Evolutionary conservation across 2,888 invertebrate genomes (phyloP), one percentile per base, ranked within the genome.

Genomic region (Rhagonycha fulva): DNA sequence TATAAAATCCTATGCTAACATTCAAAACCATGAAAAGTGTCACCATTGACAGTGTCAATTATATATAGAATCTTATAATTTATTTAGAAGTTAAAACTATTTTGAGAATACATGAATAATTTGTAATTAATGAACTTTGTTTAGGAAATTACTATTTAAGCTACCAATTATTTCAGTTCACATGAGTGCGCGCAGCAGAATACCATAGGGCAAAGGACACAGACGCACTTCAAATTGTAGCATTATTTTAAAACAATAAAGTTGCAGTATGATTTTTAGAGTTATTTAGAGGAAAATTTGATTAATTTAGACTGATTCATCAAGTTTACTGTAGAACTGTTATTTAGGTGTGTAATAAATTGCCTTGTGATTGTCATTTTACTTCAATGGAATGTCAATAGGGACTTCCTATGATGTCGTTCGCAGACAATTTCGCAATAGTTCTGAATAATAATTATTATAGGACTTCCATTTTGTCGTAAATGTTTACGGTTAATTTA

Each of bases 361-460:
- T 81, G 81, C 81, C 81, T 75, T 79, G 80, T 82, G 81, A 82
- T 82, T 80, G 79, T 76, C 72, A 77, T 79, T 76, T 77, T 76
- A 72, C 79, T 78, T 80, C 81, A 74, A 80, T 80, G 75, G 81
- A 82, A 83, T 82, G 82, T 80, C 82, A 82, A 83, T 83, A 79
- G 77, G 81, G 78, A 72, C 76, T 71, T 78, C 75, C 80, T 78
- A 81, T 80, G 82, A 81, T 75, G 81, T 80, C 28, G 69, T 72
- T 72, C 30, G 60, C 70, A 72, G 70, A 72, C 75, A 79, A 81
- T 70, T 79, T 82, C 72, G 30, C 75, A 60, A 81, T 81, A 75
- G 81, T 80, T 75, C 32, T 71, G 63, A 79, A 82, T 71, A 71
- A 74, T 77, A 71, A 71, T 71, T 74, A 68, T 28, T 62, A 67